These are phyloP conservation scores for Glyptemys insculpta DNA, from an alignment of 2,797 vertebrate species.

Conservation along the genomic window DNA sequence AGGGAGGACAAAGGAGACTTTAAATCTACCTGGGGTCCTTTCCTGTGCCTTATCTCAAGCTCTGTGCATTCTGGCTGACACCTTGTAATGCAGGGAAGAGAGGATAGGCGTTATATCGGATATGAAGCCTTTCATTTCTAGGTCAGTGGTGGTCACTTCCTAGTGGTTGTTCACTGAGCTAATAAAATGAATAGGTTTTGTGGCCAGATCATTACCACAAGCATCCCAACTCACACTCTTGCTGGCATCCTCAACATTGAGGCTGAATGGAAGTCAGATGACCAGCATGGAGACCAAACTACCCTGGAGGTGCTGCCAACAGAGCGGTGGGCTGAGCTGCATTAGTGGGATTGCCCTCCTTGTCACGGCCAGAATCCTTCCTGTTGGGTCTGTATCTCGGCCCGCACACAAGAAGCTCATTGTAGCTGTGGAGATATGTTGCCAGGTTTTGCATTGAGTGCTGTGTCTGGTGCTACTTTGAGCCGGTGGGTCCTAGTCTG, in stretches of 20 bases:
- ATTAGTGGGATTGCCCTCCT: accelerated
- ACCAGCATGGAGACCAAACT: neutral
- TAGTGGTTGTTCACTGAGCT: accelerated
- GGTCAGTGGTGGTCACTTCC: accelerated
- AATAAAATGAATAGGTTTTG: neutral
- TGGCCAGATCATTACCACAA: neutral
- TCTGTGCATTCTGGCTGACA: accelerated
- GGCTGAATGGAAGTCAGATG: neutral
- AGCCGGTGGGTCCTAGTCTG: neutral
- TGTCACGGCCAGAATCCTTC: neutral
- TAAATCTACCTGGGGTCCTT: neutral
- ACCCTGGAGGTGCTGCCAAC: neutral
- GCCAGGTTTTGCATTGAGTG: neutral
- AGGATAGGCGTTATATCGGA: neutral
- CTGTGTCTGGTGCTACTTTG: neutral
- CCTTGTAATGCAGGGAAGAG: accelerated
- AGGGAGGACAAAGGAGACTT: neutral
- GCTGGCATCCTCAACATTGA: neutral
- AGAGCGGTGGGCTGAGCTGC: accelerated
- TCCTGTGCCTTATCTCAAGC: neutral
- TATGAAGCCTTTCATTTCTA: neutral
- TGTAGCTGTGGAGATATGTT: neutral
- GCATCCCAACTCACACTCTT: neutral
- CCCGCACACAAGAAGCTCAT: accelerated
- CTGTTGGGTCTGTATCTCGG: accelerated